Evolutionary conservation across 2,113 vertebrate genomes (phyloP), one percentile per base, ranked within the genome.

Genomic region (Oncorhynchus kisutch): DNA sequence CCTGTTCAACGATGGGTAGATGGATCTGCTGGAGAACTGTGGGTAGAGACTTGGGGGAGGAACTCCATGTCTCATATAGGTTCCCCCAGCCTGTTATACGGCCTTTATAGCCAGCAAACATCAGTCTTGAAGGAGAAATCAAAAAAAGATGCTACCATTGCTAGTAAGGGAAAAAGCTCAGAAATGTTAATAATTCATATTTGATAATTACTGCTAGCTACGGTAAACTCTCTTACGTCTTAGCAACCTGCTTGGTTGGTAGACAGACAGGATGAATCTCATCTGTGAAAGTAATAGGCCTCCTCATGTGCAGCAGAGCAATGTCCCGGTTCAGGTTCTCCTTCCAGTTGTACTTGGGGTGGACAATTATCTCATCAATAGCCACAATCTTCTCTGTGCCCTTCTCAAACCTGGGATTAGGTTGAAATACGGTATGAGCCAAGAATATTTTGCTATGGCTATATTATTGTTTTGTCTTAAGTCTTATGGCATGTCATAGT

Each of bases 41-140:
- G 1, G 98, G 95, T 51, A 94, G 80, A 11, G 87, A 86, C 49
- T 82, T 64, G 0, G 49, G 4, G 0, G 4, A 79, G 0, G 90
- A 59, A 3, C 22, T 91, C 95, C 95, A 99, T 0, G 88, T 92
- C 82, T 99, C 95, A 80, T 80, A 89, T 67, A 98, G 88, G 88
- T 96, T 99, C 29, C 98, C 98, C 98, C 98, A 99, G 1, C 98
- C 98, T 0, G 96, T 95, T 69, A 99, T 96, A 1, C 97, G 91
- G 0, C 97, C 97, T 84, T 97, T 96, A 72, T 78, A 90, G 7
- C 95, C 96, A 24, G 89, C 77, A 13, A 84, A 83, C 90, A 99
- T 91, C 79, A 99, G 83, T 3, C 98, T 99, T 34, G 34, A 34
- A 84, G 75, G 59, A 85, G 22, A 67, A 25, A 70, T 20, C 6